Conservation (phyloP, 2,113 vertebrate species). For the Toxotes chatareus region DNA sequence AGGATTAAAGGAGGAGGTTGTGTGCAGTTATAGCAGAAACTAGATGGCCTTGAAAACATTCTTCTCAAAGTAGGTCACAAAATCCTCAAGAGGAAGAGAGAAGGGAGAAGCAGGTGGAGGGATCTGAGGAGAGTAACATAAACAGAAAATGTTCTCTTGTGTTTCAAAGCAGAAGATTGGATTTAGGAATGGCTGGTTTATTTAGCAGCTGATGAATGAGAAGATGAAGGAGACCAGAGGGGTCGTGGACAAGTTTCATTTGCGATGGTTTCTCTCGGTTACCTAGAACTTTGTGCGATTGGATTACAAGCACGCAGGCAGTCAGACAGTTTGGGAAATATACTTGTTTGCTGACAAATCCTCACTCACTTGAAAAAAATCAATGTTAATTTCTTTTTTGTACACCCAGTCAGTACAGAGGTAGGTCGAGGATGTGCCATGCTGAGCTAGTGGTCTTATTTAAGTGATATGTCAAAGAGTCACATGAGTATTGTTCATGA, state of each 20-base stretch:
- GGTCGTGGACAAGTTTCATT: background rate
- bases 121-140: background rate
- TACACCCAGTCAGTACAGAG: background rate
- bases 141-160: background rate
- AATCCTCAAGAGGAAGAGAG: slow-evolving; percentile 30
- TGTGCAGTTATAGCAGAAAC: background rate
- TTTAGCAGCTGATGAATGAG: slow-evolving; percentile 25
- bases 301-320: background rate
- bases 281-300: background rate
- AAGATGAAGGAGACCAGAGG: background rate
- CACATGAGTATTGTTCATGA: background rate
- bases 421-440: background rate
- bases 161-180: slow-evolving; percentile 23
- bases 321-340: background rate
- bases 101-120: slow-evolving; percentile 21
- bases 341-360: slow-evolving; percentile 17
- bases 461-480: background rate
- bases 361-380: background rate
- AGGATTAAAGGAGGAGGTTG: background rate
- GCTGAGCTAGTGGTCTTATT: background rate
- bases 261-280: background rate
- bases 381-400: slow-evolving; percentile 2
- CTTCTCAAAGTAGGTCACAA: slow-evolving; percentile 38
- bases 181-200: background rate
- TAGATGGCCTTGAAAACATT: background rate